Evolutionary conservation across 2,113 vertebrate genomes (phyloP).

Genomic region (Petrocephalus zakoni): DNA sequence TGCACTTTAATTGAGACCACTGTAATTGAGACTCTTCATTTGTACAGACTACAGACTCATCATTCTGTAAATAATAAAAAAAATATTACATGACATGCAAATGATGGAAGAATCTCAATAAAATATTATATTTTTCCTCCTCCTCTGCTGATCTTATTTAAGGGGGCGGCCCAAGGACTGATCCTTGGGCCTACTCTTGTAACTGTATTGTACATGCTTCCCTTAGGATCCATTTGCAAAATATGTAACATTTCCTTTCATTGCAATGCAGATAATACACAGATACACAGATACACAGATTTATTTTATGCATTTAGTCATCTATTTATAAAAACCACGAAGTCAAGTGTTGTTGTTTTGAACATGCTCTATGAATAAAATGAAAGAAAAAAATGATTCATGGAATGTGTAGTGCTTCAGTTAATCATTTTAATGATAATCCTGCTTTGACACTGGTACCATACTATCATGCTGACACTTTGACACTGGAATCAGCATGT

Average conservation of each 20-base stretch:
- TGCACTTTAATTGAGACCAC: slow-evolving; percentile 33
- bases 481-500: neutral
- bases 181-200: neutral
- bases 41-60: slow-evolving; percentile 26
- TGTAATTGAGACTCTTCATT: slow-evolving; percentile 12
- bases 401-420: too few relatives aligned
- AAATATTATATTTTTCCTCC: neutral
- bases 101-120: neutral
- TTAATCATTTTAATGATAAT: too few relatives aligned
- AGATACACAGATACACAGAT: neutral
- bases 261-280: neutral
- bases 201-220: neutral
- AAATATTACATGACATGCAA: neutral
- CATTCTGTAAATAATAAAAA: slow-evolving; percentile 25
- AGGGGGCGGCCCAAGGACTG: neutral
- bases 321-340: too few relatives aligned
- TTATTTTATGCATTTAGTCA: too few relatives aligned
- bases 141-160: neutral
- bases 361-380: too few relatives aligned
- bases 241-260: neutral
- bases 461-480: too few relatives aligned
- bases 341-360: too few relatives aligned
- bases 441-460: too few relatives aligned
- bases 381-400: too few relatives aligned
- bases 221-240: neutral